Evolutionary conservation across 2,113 vertebrate species (phyloP), one percentile per base, ranked within the genome.

Genomic region (Platichthys flesus): DNA sequence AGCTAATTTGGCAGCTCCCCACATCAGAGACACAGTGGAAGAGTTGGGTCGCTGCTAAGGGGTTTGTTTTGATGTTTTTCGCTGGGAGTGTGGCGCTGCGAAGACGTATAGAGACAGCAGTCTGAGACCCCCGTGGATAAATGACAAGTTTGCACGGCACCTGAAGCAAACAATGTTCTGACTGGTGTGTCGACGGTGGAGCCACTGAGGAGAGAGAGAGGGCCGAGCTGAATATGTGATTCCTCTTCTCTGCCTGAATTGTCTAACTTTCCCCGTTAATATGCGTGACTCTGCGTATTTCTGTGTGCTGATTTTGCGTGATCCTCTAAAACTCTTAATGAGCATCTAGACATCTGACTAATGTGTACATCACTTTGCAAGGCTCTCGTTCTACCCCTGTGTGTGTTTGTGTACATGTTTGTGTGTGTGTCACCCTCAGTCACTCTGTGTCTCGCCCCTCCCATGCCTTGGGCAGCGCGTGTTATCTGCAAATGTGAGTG

Each of bases 71-170:
- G 69, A 85, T 86, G 79, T 81, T 82, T 63, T 71, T 4, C 6
- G 47, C 54, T 79, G 70, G 75, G 60, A 58, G 37, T 18, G 45
- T 2, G 69, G 74, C 62, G 85, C 79, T 73, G 63, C 84, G 72
- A 77, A 81, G 79, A 71, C 65, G 12, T 7, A 60, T 80, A 84
- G 84, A 84, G 84, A 88, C 87, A 74, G 71, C 77, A 71, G 89
- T 90, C 92, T 91, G 87, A 73, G 70, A 74, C 83, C 77, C 87
- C 85, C 15, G 82, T 78, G 71, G 86, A 70, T 86, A 91, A 89
- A 92, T 91, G 88, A 91, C 90, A 86, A 84, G 85, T 87, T 90
- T 69, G 76, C 66, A 52, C 23, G 35, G 42, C 73, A 81, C 78
- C 65, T 61, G 42, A 67, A 61, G 61, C 52, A 84, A 85, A 84